Conservation (phyloP, 1,140 invertebrate species). For the Lepidurus apus region DNA sequence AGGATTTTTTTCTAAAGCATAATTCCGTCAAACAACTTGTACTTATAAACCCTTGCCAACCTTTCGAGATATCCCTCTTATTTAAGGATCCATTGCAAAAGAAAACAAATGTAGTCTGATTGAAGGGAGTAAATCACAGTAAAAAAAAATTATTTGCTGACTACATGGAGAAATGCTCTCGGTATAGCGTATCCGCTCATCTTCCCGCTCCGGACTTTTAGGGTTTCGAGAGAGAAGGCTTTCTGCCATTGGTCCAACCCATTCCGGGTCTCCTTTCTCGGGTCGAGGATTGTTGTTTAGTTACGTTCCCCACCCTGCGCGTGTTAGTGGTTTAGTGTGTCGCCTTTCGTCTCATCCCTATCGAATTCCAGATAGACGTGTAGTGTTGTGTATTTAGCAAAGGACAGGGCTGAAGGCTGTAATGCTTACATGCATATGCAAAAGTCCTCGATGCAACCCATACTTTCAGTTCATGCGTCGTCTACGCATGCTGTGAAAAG, state of each 20-base stretch:
- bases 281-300: neutral
- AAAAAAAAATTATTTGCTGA: neutral
- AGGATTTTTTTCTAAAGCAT: no score
- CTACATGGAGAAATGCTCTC: neutral
- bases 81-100: no score
- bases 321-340: slow-evolving; percentile 21
- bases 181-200: neutral
- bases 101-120: no score
- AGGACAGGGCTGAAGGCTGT: slow-evolving; percentile 8
- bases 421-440: slow-evolving; percentile 5
- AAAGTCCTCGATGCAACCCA: slow-evolving; percentile 3
- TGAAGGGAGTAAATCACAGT: neutral
- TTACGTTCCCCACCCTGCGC: slow-evolving; percentile 20
- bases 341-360: slow-evolving; percentile 12
- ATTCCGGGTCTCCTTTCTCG: neutral
- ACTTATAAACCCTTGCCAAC: no score
- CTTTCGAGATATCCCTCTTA: no score
- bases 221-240: neutral
- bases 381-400: slow-evolving; percentile 19
- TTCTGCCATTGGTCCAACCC: neutral
- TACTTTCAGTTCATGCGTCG: slow-evolving; percentile 21
- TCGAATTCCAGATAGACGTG: slow-evolving; percentile 6
- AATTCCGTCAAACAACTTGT: no score
- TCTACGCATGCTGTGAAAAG: slow-evolving; percentile 13
- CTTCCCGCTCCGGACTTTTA: neutral